Evolutionary conservation across 2,797 vertebrate genomes (phyloP).

Genomic region (Thripadectes ignobilis): DNA sequence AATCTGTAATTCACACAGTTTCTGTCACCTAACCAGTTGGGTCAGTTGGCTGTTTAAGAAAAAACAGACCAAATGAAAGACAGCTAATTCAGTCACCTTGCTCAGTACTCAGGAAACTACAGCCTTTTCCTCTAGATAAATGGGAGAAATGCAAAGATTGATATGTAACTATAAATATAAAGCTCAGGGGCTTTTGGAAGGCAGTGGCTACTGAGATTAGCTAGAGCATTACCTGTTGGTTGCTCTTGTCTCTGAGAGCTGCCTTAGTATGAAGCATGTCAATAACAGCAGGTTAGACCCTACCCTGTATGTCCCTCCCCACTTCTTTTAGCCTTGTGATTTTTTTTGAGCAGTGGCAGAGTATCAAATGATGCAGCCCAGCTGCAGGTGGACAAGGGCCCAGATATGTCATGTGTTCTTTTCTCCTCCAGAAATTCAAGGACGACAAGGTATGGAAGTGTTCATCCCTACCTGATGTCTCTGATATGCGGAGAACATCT

Average conservation of each 20-base stretch:
- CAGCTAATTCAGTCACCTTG: neutral
- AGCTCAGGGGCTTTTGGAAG: neutral
- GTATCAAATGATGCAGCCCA: neutral
- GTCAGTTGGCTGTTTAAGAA: neutral
- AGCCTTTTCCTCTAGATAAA: neutral
- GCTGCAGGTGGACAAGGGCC: neutral
- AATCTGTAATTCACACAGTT: constrained; percentile 25
- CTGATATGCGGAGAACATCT: constrained; percentile 98
- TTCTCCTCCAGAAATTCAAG: neutral
- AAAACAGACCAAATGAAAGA: neutral
- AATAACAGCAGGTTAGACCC: neutral
- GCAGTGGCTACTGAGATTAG: neutral
- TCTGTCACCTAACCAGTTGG: constrained; percentile 7
- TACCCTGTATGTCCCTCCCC: neutral
- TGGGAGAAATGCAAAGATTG: neutral
- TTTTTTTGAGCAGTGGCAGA: neutral
- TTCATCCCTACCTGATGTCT: constrained; percentile 89
- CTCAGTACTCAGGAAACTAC: neutral
- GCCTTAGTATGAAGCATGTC: neutral
- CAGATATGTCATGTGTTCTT: neutral
- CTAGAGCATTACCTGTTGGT: neutral
- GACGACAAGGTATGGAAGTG: neutral
- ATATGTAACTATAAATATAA: neutral
- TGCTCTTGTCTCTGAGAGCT: neutral
- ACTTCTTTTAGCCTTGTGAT: neutral